Evolutionary conservation across 64 coral and sea anemone species (phyloP).

Genomic region (Actinia tenebrosa): DNA sequence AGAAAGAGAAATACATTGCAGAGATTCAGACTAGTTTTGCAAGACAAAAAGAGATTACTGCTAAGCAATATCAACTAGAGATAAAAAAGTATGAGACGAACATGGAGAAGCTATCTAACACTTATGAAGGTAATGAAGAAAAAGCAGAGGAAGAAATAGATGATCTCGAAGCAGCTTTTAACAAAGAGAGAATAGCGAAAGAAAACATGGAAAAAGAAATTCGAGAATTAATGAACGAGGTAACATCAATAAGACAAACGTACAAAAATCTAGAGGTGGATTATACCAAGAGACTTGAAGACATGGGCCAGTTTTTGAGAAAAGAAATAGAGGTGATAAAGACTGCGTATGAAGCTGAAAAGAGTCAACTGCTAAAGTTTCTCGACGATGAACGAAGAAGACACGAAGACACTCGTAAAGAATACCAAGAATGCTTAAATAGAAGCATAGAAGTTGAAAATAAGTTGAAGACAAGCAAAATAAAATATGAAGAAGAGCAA

Average conservation of each 20-base stretch:
- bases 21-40: not conserved
- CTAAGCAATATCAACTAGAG: not conserved
- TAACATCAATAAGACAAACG: not conserved
- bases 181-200: conserved; percentile 38
- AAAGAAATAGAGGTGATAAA: conserved; percentile 14
- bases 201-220: conserved; percentile 3
- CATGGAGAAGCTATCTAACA: not conserved
- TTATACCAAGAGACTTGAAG: conserved; percentile 11
- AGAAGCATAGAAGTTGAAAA: conserved; percentile 18
- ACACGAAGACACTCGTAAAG: conserved; percentile 9
- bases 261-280: conserved; percentile 10
- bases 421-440: not conserved
- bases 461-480: not conserved
- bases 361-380: conserved; percentile 9
- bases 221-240: conserved; percentile 4
- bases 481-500: not conserved
- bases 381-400: conserved; percentile 1
- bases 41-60: not conserved
- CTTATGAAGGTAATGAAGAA: conserved; percentile 32
- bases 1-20: not conserved
- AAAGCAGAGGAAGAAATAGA: conserved; percentile 21
- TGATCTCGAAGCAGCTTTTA: conserved; percentile 24
- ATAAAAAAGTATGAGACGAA: not conserved
- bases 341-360: conserved; percentile 15
- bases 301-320: not conserved